A percentile compares a stretch with the other conserved stretches of the same genome.
phyloP scores from a whole-genome alignment of 2,888 invertebrate genomes.

The Nezara viridula region DNA sequence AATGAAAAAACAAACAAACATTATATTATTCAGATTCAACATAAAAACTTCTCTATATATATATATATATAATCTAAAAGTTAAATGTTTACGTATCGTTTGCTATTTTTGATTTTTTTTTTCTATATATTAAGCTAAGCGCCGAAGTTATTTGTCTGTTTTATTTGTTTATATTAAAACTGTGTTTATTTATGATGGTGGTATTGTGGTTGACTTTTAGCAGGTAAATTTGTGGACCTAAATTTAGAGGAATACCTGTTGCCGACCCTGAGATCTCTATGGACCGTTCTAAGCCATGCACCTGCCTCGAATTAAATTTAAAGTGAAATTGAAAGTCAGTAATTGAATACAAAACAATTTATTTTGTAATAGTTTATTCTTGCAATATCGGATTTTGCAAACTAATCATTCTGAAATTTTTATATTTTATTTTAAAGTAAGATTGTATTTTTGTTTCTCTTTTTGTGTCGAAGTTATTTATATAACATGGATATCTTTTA shows the following conservation, averaged over 20 bases:
- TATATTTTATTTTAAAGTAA: not conserved
- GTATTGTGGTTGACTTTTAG: not conserved
- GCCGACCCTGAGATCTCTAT: conserved; percentile 10
- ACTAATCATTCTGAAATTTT: not conserved
- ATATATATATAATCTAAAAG: too few species aligned
- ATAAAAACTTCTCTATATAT: too few species aligned
- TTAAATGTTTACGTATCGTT: too few species aligned
- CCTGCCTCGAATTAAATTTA: not conserved
- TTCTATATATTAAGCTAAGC: too few species aligned
- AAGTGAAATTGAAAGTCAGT: conserved; percentile 1
- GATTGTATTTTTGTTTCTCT: not conserved
- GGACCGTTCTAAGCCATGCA: conserved; percentile 24
- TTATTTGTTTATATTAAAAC: not conserved
- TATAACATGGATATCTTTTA: too few species aligned
- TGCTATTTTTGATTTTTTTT: too few species aligned
- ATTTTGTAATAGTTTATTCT: not conserved
- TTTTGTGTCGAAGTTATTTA: too few species aligned
- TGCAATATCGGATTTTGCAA: not conserved
- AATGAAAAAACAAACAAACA: too few species aligned
- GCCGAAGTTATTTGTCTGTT: too few species aligned
- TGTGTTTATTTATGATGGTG: not conserved
- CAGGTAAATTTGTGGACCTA: conserved; percentile 18
- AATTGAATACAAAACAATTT: not conserved
- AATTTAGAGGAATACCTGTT: conserved; percentile 42
- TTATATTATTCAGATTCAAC: too few species aligned